These are phyloP conservation scores for Arion vulgaris DNA, from an alignment of 1,140 invertebrate species.

Conservation along the genomic window DNA sequence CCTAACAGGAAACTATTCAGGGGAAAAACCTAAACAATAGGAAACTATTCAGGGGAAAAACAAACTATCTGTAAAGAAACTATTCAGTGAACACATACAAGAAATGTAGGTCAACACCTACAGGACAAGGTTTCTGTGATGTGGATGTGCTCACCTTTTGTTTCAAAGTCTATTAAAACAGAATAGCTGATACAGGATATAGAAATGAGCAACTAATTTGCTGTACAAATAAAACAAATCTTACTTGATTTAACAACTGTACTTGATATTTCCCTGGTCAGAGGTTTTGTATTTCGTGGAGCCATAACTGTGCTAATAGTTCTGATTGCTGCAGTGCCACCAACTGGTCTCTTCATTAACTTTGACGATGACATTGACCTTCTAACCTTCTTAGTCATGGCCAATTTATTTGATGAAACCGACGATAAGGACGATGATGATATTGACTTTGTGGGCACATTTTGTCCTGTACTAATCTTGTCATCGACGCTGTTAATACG, in stretches of 20 bases:
- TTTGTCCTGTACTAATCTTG: neutral
- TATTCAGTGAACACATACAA: no score
- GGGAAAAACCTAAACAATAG: no score
- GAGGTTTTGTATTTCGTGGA: neutral
- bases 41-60: no score
- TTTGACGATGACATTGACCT: conserved; percentile 2
- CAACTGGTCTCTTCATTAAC: neutral
- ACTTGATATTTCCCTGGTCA: neutral
- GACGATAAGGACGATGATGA: neutral
- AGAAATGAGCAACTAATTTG: no score
- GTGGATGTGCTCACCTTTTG: no score
- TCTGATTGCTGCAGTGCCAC: neutral
- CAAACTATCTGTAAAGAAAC: no score
- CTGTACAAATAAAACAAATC: no score
- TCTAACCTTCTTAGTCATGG: neutral
- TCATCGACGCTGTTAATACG: neutral
- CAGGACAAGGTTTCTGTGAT: no score
- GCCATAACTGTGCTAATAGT: conserved; percentile 2
- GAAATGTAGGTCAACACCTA: no score
- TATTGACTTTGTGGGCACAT: neutral
- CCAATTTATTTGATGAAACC: neutral
- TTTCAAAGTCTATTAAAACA: no score
- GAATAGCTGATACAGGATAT: no score
- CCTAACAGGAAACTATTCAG: no score
- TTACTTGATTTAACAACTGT: conserved; percentile 28